Evolutionary conservation across 2,113 vertebrate species (phyloP).

Genomic region (Myrmecophaga tridactyla): DNA sequence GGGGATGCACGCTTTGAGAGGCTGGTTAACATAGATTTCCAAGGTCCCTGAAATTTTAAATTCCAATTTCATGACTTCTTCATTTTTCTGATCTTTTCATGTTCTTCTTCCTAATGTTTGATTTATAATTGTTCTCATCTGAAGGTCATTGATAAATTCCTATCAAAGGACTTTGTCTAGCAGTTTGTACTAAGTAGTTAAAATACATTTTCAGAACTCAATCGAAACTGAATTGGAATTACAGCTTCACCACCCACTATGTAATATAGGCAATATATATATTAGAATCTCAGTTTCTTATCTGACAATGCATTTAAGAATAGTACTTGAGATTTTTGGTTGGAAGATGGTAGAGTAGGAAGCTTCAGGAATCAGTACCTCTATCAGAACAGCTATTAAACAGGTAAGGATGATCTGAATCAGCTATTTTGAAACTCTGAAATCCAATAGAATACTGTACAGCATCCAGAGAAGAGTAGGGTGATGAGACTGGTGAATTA

Average conservation of each 20-base stretch:
- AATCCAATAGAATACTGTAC: no score
- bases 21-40: background rate
- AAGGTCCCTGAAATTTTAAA: background rate
- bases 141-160: background rate
- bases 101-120: background rate
- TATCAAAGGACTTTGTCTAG: background rate
- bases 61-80: background rate
- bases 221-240: background rate
- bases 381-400: no score
- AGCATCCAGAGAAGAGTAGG: no score
- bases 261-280: background rate
- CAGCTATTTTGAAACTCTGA: no score
- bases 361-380: no score
- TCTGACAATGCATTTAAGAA: background rate
- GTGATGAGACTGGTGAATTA: no score
- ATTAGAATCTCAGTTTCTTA: background rate
- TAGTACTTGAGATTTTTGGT: background rate
- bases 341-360: no score
- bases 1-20: background rate
- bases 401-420: no score
- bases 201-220: background rate
- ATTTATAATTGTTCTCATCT: background rate
- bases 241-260: background rate
- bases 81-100: background rate
- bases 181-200: background rate